Base-by-base conservation (phyloP, 1,140 invertebrate species). In the Drosophila carrolli region DNA sequence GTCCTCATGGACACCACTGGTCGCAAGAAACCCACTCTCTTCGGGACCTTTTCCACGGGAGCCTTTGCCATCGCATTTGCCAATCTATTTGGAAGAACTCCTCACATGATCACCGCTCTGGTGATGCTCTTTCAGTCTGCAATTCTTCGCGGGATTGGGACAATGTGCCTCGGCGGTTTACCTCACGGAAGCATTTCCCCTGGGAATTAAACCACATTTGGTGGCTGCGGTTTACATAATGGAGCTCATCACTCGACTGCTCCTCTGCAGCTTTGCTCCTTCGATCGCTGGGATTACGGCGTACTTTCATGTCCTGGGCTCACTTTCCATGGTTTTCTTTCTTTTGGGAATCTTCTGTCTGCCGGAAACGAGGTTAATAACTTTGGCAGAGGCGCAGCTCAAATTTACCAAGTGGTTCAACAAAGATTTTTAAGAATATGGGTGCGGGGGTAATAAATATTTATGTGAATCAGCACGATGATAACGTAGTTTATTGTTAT, bases 101-200 rank as follows among this genome's bases (percentile, higher is more conserved):
- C 47, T 3, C 62, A 76, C 6, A 78, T 80, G 75, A 78, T 66
- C 5, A 40, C 74, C 0, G 76, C 85, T 0, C 5, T 91, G n/a
- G 68, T 50, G 32, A 50, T 90, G 40, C 43, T 91, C 0, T 76
- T 76, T 91, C 6, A 62, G 66, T 5, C 60, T 75, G 40, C 81
- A 89, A 40, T 77, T 91, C 13, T 85, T 89, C 35, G 57, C 76
- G 5, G 66, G 83, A 7, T 16, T 91, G 37, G 75, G 80, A 0
- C 67, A 70, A 35, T 77, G 80, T 13, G 71, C 83, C 13, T 89
- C 83, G 3, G 67, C 90, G 0, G 90, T 77, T 2, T 91, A 91
- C 47, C 47, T 91, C 11, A 85, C 86, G 0, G 90, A 91, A 29
- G 90, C 86, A 5, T 91, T 91, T 53, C 90, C 90, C 0, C 37